Conservation (phyloP, 2,888 invertebrate genomes). For the Dryococelus australis region DNA sequence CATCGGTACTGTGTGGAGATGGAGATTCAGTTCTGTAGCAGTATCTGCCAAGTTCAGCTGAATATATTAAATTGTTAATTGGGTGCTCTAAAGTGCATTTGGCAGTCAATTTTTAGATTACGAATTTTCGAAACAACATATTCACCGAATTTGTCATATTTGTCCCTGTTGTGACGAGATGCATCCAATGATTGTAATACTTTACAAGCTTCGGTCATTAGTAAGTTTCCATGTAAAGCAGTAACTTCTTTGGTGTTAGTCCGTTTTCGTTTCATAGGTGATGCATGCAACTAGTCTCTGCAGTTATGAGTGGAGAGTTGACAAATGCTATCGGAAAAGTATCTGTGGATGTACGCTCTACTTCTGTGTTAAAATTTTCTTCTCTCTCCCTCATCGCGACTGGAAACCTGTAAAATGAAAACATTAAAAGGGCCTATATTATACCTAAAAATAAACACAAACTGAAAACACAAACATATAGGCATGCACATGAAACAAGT, state of each 20-base stretch:
- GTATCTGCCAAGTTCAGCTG: background rate
- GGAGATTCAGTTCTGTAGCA: background rate
- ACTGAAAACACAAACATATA: background rate
- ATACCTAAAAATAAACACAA: background rate
- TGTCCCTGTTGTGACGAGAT: background rate
- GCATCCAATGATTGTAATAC: background rate
- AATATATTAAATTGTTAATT: background rate
- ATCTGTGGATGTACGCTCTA: background rate
- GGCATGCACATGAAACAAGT: background rate
- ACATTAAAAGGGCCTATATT: background rate
- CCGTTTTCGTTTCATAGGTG: background rate
- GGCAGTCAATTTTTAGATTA: background rate
- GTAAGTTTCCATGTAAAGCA: background rate
- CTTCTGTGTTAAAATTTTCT: background rate
- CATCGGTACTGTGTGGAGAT: background rate
- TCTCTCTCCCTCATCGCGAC: background rate
- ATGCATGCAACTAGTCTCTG: background rate
- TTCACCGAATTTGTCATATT: constrained; percentile 12
- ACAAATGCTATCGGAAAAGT: background rate
- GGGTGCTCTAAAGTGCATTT: background rate
- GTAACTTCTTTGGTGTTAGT: background rate
- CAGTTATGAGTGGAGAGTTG: background rate
- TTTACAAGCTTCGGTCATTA: background rate
- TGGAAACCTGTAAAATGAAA: constrained; percentile 1
- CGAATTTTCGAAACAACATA: background rate